Evolutionary conservation across 2,888 invertebrate species (phyloP).

Genomic region (Tupiocoris notatus): DNA sequence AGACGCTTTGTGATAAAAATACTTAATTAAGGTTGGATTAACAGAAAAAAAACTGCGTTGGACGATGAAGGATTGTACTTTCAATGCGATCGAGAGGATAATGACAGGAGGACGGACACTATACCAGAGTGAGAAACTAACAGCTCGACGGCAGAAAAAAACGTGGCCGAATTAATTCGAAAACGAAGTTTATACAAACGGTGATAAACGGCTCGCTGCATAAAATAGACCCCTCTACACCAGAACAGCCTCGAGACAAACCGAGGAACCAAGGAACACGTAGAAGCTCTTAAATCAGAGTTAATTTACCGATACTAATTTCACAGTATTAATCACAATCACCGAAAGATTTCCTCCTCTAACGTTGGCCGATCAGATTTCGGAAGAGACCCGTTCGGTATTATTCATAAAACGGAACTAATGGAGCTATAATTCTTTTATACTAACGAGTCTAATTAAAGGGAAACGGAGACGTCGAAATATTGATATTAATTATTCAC

Average conservation of each 20-base stretch:
- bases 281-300: slow-evolving; percentile 10
- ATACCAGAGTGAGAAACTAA: neutral
- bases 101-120: neutral
- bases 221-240: slow-evolving; percentile 10
- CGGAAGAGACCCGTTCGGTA: neutral
- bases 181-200: neutral
- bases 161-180: slow-evolving; percentile 24
- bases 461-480: slow-evolving; percentile 24
- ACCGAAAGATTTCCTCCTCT: neutral
- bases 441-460: slow-evolving; percentile 35
- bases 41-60: neutral
- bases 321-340: slow-evolving; percentile 25
- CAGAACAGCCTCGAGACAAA: neutral
- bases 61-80: neutral
- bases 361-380: neutral
- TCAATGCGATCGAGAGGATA: neutral
- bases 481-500: slow-evolving; percentile 35
- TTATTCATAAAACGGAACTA: slow-evolving; percentile 27
- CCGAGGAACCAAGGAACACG: neutral
- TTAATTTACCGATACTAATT: slow-evolving; percentile 33
- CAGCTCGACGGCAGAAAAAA: neutral
- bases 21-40: neutral
- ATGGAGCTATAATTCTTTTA: slow-evolving; percentile 34
- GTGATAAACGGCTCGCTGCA: slow-evolving; percentile 13
- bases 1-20: too few relatives aligned